Evolutionary conservation across 2,113 vertebrate genomes (phyloP), one percentile per base, ranked within the genome.

Genomic region (Mohoua ochrocephala): DNA sequence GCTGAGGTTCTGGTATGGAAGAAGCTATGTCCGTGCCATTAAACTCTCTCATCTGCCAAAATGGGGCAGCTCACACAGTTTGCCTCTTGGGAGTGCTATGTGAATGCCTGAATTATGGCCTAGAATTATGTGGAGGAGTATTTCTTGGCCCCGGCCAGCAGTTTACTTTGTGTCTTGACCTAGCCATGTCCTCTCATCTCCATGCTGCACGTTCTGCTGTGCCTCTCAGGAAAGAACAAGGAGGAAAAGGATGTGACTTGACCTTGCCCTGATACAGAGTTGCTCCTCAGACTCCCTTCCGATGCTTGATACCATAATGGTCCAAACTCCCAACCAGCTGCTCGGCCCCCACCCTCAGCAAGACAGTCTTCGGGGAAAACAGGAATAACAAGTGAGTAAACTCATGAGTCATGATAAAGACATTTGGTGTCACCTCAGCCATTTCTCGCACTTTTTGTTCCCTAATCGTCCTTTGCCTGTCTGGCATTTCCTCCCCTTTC

Each of bases 361-460:
- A 60, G 31, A 45, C 30, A 49, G 30, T 35, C 1, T 1, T 6
- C 0, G 0, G 41, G 14, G 28, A 60, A 88, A 52, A 68, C 2
- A 68, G 33, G 20, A 70, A 30, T 52, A 86, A 69, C 2, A 64
- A 47, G 16, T 0, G 1, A 57, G 6, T n/a, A 60, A 65, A 42
- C n/a, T 77, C 24, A 13, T 18, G 37, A 41, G 31, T 69, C n/a
- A 35, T 18, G 53, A 83, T 71, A 39, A 86, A 52, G 54, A 68
- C 16, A 13, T 65, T 74, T 74, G 45, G 5, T 84, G 42, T 81
- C 42, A 42, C 11, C 22, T 84, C 54, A 67, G 31, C 41, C 93
- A 6, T 65, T 93, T 93, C 39, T 87, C 39, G 45, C 14, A 13
- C 21, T 52, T 78, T 74, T 75, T 75, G 23, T 68, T 65, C 20